A percentile compares a stretch with the other conserved stretches of the same genome.
Evolutionary conservation across 1,140 invertebrate genomes (phyloP).

Genomic region (Procambarus virginalis): DNA sequence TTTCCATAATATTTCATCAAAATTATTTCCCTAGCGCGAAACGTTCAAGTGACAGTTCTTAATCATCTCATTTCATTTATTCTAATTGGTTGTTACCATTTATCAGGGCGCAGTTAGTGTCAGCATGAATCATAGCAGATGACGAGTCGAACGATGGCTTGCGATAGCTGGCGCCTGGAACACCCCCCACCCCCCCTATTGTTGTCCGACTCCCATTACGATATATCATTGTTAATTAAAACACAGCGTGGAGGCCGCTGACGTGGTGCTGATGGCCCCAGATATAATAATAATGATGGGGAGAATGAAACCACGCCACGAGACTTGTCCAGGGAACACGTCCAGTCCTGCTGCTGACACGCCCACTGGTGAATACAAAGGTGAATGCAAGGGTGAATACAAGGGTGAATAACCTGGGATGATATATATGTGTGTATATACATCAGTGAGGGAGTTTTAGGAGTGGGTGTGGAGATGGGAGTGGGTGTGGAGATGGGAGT

Average conservation of each 20-base stretch:
- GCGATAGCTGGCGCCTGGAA: constrained; percentile 33
- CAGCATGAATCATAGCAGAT: constrained; percentile 50
- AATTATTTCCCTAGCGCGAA: constrained; percentile 41
- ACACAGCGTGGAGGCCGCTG: constrained; percentile 41
- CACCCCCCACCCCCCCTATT: neutral
- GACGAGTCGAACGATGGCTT: constrained; percentile 54
- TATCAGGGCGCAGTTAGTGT: constrained; percentile 61
- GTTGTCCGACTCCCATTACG: constrained; percentile 40
- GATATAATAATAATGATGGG: constrained; percentile 1
- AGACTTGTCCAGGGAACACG: no score
- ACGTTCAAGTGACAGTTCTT: constrained; percentile 62
- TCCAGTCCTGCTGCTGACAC: no score
- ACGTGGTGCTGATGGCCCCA: constrained; percentile 19
- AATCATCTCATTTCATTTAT: constrained; percentile 61
- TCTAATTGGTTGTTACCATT: constrained; percentile 66
- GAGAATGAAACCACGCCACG: neutral
- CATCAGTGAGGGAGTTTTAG: neutral
- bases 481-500: neutral
- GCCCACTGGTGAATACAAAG: no score
- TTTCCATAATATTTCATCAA: constrained; percentile 47
- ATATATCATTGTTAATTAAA: constrained; percentile 67
- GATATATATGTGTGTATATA: no score
- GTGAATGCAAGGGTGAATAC: no score
- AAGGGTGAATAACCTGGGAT: no score
- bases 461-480: neutral